A percentile compares a stretch with the other conserved stretches of the same genome.
These are phyloP conservation scores for Scaptomyza montana DNA, from an alignment of 1,140 invertebrate species.

Conservation along the genomic window DNA sequence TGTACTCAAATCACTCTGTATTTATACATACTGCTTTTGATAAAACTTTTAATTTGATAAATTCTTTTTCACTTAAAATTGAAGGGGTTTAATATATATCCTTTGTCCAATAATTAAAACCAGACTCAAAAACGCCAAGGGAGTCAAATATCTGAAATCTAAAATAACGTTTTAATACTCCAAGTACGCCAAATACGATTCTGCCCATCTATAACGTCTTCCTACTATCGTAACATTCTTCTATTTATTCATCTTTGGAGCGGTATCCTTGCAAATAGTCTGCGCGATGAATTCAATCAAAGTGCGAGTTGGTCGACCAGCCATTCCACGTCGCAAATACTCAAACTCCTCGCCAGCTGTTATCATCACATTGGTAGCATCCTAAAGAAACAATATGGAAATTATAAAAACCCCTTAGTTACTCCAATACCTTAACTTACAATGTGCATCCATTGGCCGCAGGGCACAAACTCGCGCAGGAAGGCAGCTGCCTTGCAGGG, in stretches of 20 bases:
- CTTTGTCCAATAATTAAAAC: conserved; percentile 22
- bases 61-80: conserved; percentile 57
- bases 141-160: conserved; percentile 20
- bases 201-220: not conserved
- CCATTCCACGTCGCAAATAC: conserved; percentile 86
- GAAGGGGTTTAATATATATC: conserved; percentile 52
- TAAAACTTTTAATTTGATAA: conserved; percentile 64
- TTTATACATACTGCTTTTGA: conserved; percentile 46
- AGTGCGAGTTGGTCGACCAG: conserved; percentile 92
- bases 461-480: conserved; percentile 92
- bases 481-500: conserved; percentile 95
- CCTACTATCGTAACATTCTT: not conserved
- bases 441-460: conserved; percentile 92
- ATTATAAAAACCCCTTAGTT: no score
- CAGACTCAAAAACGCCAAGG: conserved; percentile 19
- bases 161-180: conserved; percentile 33
- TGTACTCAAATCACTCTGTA: conserved; percentile 29
- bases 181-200: not conserved
- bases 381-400: conserved; percentile 36
- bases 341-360: conserved; percentile 84
- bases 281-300: conserved; percentile 89
- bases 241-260: conserved; percentile 68
- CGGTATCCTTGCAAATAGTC: conserved; percentile 80
- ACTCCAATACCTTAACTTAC: conserved; percentile 87
- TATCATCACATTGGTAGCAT: conserved; percentile 78